Base-by-base conservation (phyloP, 2,888 invertebrate genomes). In the Tipula helvola region DNA sequence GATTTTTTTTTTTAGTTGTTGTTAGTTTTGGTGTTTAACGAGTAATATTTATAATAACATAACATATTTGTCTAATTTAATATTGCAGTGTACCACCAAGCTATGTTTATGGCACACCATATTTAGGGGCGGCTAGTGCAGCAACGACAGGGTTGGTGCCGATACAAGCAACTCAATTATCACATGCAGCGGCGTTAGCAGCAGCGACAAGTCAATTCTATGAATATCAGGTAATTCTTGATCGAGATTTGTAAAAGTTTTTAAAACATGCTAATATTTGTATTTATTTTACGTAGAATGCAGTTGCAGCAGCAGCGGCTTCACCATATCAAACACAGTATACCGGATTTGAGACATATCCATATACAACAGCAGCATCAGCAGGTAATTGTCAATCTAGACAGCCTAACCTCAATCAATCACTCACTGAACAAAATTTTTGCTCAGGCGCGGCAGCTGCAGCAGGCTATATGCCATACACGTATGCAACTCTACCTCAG, bases 171-270 rank as follows among this genome's bases (percentile, higher is more conserved):
- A 91, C 92, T 41, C 95, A 95, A 89, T 91, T 95, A 89, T 94
- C 94, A 89, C 95, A 95, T 90, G 95, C 95, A 0, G 95, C 96
- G 8, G 96, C 96, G 0, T 93, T 96, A 87, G 96, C 96, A 12
- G 96, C 96, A 0, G 96, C 96, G n/a, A 93, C 93, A 86, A 95
- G 95, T 89, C 95, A 96, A 90, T 94, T 96, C 90, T 96, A 96
- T 90, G 96, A 96, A 92, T 96, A 96, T 91, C 96, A 96, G 90
- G 89, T 89, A 88, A 88, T 0, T 36, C 7, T 7, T 85, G 10
- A 42, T 44, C 18, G 28, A 28, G 28, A 39, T 39, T 39, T 39
- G 5, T 3, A 0, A 39, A 12, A 36, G 10, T 36, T 85, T 36
- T 85, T 85, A 36, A 28, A 52, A 52, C 3, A 36, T 28, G 3